These are phyloP conservation scores for Chromobotia macracanthus DNA, from an alignment of 2,797 vertebrate genomes.

Conservation along the genomic window DNA sequence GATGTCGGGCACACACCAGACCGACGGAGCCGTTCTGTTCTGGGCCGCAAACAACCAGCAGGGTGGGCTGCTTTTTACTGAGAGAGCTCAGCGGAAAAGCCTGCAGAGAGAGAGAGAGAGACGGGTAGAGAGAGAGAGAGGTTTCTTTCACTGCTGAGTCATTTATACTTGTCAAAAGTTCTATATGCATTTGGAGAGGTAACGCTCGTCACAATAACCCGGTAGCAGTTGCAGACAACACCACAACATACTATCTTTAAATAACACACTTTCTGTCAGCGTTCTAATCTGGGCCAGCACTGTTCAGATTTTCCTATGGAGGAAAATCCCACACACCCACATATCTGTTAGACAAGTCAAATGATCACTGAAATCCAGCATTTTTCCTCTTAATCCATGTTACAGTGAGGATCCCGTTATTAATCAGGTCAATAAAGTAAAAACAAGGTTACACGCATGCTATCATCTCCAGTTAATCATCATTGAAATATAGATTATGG, in stretches of 20 bases:
- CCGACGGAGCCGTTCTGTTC: constrained; percentile 92
- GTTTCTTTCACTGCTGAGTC: constrained; percentile 14
- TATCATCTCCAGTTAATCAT: constrained; percentile 4
- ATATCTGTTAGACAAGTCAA: neutral
- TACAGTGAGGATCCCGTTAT: neutral
- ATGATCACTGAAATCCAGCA: no score
- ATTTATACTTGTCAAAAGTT: neutral
- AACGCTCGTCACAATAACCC: constrained; percentile 69
- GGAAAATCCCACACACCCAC: no score
- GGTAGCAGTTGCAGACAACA: constrained; percentile 51
- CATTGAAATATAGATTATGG: neutral
- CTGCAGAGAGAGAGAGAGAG: constrained; percentile 63
- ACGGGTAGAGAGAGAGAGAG: no score
- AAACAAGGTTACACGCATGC: neutral
- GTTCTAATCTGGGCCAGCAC: constrained; percentile 21
- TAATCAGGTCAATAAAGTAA: constrained; percentile 3
- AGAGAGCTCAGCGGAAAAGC: constrained; percentile 85
- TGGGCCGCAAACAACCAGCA: constrained; percentile 89
- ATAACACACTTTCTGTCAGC: constrained; percentile 66
- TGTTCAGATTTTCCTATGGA: constrained; percentile 45
- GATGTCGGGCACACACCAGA: constrained; percentile 89
- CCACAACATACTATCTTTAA: constrained; percentile 64
- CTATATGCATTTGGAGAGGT: constrained; percentile 52
- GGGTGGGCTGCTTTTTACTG: constrained; percentile 86
- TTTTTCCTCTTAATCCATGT: neutral